phyloP scores from a whole-genome alignment of 2,888 invertebrate genomes.

The Limnephilus rhombicus region DNA sequence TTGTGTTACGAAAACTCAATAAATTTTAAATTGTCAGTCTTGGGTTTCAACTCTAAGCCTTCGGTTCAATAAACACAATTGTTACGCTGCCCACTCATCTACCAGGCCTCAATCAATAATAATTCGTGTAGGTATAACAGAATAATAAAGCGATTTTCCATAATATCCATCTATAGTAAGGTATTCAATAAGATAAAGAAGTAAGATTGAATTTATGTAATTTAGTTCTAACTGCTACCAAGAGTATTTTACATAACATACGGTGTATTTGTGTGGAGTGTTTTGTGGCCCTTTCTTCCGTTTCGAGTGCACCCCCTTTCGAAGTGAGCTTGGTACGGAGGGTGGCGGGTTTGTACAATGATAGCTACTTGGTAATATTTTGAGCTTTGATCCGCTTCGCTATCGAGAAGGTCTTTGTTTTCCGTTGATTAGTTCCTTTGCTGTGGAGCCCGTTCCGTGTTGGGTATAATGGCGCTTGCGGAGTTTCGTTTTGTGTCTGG shows the following conservation, averaged over 20 bases:
- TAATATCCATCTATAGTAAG: too few species aligned
- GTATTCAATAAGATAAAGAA: too few species aligned
- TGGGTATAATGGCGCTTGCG: conserved; percentile 42
- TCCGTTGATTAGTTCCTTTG: conserved; percentile 59
- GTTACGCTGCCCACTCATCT: background rate
- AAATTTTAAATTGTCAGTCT: background rate
- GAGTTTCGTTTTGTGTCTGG: conserved; percentile 50
- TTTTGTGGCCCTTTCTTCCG: background rate
- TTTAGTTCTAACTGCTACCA: background rate
- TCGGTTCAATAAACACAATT: background rate
- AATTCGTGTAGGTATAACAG: background rate
- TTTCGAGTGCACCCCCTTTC: background rate
- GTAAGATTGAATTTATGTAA: background rate
- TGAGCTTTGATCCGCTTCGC: conserved; percentile 61
- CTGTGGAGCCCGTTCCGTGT: conserved; percentile 30
- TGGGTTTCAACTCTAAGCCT: background rate
- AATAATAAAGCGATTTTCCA: background rate
- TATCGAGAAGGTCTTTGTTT: conserved; percentile 61
- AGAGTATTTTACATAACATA: background rate
- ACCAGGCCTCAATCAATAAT: background rate
- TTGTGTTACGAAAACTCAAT: background rate
- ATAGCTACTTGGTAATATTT: conserved; percentile 61
- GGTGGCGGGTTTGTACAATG: conserved; percentile 42
- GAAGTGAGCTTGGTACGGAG: background rate
- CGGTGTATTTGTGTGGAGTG: background rate